phyloP scores from a whole-genome alignment of 2,797 vertebrate species.

The Girardinus metallicus region DNA sequence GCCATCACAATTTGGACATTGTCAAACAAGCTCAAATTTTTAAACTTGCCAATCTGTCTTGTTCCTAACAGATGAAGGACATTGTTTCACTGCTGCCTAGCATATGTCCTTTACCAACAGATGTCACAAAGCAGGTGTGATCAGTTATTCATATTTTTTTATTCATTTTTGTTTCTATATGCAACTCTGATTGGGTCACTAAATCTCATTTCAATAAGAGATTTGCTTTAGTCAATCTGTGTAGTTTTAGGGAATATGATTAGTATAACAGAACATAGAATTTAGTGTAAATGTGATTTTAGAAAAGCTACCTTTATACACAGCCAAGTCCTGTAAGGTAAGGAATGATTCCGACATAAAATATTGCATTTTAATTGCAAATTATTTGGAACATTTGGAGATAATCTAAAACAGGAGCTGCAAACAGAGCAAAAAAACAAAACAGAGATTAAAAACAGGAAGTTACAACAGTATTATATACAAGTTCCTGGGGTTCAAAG shows the following conservation, averaged over 20 bases:
- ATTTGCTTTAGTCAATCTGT: neutral
- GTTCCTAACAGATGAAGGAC: neutral
- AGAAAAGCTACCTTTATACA: neutral
- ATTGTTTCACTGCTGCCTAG: neutral
- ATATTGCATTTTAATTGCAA: neutral
- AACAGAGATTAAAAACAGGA: neutral
- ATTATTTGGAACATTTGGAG: neutral
- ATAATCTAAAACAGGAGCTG: neutral
- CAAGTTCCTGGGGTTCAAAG: neutral
- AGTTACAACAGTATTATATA: neutral
- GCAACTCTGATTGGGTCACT: neutral
- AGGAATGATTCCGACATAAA: neutral
- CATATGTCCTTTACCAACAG: neutral
- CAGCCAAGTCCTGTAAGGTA: neutral
- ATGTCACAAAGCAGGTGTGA: neutral
- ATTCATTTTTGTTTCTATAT: neutral
- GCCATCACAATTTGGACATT: neutral
- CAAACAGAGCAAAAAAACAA: neutral
- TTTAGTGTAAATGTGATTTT: neutral
- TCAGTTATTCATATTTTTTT: neutral
- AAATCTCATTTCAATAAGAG: neutral
- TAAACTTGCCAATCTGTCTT: neutral
- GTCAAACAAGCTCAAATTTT: neutral
- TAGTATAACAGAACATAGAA: neutral
- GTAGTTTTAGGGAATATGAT: neutral